phyloP scores from a whole-genome alignment of 2,113 vertebrate species.

The Microtus ochrogaster region DNA sequence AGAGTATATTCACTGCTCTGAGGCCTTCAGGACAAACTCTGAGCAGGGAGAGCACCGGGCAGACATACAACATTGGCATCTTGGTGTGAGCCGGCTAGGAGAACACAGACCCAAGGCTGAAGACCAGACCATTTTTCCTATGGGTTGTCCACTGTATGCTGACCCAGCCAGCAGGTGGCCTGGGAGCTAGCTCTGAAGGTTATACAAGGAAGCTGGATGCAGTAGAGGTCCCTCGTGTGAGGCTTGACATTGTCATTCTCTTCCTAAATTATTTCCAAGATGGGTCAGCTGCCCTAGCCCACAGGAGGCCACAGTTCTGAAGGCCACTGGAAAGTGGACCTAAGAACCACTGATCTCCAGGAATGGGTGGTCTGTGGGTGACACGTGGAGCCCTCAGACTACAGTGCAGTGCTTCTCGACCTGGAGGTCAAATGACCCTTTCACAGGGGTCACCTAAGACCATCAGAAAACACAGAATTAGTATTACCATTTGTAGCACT shows the following conservation, averaged over 20 bases:
- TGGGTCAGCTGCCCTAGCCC: too few relatives aligned
- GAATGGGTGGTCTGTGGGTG: rapidly evolving
- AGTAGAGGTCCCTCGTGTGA: too few relatives aligned
- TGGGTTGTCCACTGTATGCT: rapidly evolving
- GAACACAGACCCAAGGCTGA: rapidly evolving
- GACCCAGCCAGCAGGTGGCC: rapidly evolving
- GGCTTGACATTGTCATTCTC: rapidly evolving
- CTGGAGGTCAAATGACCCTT: not conserved
- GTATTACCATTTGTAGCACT: not conserved
- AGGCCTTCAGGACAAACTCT: too few relatives aligned
- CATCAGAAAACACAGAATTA: not conserved
- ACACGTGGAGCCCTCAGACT: rapidly evolving
- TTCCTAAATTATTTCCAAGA: rapidly evolving
- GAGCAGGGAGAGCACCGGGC: too few relatives aligned
- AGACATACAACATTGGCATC: not conserved
- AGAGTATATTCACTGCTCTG: rapidly evolving
- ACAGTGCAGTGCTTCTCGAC: not conserved
- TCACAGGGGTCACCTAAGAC: not conserved
- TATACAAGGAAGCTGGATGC: rapidly evolving
- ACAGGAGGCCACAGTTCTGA: not conserved
- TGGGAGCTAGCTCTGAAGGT: rapidly evolving
- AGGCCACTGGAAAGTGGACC: not conserved
- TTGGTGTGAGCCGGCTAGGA: not conserved
- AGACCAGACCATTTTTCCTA: not conserved
- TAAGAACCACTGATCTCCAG: not conserved